Conservation (phyloP, 2,888 invertebrate genomes). For the Autographa gamma region DNA sequence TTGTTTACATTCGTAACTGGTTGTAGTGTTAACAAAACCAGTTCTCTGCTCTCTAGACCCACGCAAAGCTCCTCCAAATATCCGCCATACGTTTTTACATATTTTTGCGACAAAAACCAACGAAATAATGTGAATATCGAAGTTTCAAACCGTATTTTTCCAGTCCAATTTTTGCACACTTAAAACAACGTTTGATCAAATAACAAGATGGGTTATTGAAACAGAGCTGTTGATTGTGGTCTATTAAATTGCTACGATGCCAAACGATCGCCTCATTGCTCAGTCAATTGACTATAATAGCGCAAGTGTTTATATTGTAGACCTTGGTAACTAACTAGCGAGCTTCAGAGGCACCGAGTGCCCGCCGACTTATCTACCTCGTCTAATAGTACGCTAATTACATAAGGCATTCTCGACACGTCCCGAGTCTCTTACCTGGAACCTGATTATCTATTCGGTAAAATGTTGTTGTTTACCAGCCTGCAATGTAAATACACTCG, state of each 20-base stretch:
- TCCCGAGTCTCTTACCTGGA: slow-evolving; percentile 54
- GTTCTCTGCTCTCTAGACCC: slow-evolving; percentile 62
- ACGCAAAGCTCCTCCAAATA: slow-evolving; percentile 47
- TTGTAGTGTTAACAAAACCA: slow-evolving; percentile 73
- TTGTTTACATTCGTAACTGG: slow-evolving; percentile 82
- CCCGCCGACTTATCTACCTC: slow-evolving; percentile 58
- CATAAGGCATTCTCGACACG: slow-evolving; percentile 68
- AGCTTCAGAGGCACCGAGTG: slow-evolving; percentile 38
- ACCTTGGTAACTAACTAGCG: slow-evolving; percentile 59
- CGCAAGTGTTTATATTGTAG: slow-evolving; percentile 56
- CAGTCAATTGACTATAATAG: slow-evolving; percentile 72
- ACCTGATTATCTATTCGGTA: slow-evolving; percentile 40
- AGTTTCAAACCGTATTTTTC: background rate
- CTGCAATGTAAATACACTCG: slow-evolving; percentile 31
- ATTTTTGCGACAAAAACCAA: slow-evolving; percentile 30
- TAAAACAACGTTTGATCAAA: background rate
- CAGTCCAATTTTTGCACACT: background rate
- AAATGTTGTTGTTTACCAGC: slow-evolving; percentile 49
- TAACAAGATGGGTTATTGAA: slow-evolving; percentile 15
- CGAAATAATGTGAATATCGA: background rate
- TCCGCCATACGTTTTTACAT: slow-evolving; percentile 22
- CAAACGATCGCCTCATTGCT: slow-evolving; percentile 64
- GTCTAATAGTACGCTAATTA: slow-evolving; percentile 67
- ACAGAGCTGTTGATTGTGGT: slow-evolving; percentile 34
- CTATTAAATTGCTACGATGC: slow-evolving; percentile 61